Base-by-base conservation (phyloP, 1,140 invertebrate genomes). In the Batillaria attramentaria region DNA sequence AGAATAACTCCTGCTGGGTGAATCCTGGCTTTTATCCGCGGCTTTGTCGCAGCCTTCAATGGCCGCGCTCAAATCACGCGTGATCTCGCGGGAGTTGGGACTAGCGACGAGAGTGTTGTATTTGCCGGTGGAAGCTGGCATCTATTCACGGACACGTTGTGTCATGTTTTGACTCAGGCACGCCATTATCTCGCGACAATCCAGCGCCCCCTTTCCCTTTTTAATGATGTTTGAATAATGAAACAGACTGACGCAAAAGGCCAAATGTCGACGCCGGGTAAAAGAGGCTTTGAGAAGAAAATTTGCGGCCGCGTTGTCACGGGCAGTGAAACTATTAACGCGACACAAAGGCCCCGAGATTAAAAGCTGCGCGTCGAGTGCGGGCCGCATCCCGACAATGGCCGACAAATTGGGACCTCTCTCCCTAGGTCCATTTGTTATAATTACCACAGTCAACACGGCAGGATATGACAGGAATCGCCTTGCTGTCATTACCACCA, bases 141-240 rank as follows among this genome's bases (percentile, higher is more conserved):
- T 39, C 54, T 33, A 75, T 75, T 75, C 73, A 60, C 20, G 31
- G 73, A 35, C 73, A 75, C 73, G 73, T 42, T 75, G 73, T 75
- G 73, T 75, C 73, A 75, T 75, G 73, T 75, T 75, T 75, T 75
- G 54, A 75, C 73, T 75, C 54, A 28, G 10, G 33, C 24, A 16
- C 35, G 57, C 73, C 73, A 75, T 75, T 75, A 75, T 75, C 73
- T 57, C 57, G 20, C 35, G n/a, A 57, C 54, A 75, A 62, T 62
- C 57, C 54, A 75, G 39, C 73, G 62, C 13, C 73, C 73, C 73
- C 42, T 70, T n/a, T 65, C 39, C 73, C 57, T 75, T 75, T 75
- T 75, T 75, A 75, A 75, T 75, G 73, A 75, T 75, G 73, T 75
- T 75, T 75, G 73, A 75, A 75, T 62, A 75, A 57, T 75, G 73